phyloP scores from a whole-genome alignment of 1,140 invertebrate species.

The Acromyrmex charruanus region DNA sequence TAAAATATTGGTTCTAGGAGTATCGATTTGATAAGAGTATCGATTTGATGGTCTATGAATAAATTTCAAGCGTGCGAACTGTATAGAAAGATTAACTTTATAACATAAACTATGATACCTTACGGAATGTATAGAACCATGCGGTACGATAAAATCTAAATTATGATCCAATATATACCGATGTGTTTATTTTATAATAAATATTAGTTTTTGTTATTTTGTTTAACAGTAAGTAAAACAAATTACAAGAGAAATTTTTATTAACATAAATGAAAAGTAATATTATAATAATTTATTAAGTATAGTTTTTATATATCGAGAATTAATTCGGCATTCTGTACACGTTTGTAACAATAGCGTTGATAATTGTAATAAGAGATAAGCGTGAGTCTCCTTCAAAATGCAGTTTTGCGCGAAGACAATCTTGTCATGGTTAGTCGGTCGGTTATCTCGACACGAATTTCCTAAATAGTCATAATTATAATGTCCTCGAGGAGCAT shows the following conservation, averaged over 20 bases:
- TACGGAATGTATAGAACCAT: constrained; percentile 35
- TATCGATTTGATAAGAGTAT: background rate
- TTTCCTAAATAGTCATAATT: constrained; percentile 47
- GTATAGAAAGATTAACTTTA: constrained; percentile 44
- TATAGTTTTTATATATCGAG: background rate
- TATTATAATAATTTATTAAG: background rate
- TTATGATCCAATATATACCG: background rate
- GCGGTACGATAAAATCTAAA: constrained; percentile 31
- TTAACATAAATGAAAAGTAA: background rate
- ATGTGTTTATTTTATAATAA: constrained; percentile 19
- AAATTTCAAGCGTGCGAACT: constrained; percentile 24
- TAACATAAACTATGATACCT: constrained; percentile 7
- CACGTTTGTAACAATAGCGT: constrained; percentile 15
- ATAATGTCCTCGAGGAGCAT: constrained; percentile 60
- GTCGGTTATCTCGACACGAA: constrained; percentile 42
- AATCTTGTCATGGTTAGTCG: constrained; percentile 46
- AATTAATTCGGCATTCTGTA: background rate
- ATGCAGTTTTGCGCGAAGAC: constrained; percentile 21
- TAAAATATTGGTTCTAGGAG: background rate
- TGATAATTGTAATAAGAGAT: constrained; percentile 50
- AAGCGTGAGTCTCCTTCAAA: constrained; percentile 7
- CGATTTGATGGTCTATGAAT: constrained; percentile 8
- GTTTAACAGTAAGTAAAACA: background rate
- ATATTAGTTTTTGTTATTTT: background rate
- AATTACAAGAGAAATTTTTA: background rate